These are phyloP conservation scores for Tetrax tetrax DNA, from an alignment of 2,113 vertebrate species.

Conservation along the genomic window DNA sequence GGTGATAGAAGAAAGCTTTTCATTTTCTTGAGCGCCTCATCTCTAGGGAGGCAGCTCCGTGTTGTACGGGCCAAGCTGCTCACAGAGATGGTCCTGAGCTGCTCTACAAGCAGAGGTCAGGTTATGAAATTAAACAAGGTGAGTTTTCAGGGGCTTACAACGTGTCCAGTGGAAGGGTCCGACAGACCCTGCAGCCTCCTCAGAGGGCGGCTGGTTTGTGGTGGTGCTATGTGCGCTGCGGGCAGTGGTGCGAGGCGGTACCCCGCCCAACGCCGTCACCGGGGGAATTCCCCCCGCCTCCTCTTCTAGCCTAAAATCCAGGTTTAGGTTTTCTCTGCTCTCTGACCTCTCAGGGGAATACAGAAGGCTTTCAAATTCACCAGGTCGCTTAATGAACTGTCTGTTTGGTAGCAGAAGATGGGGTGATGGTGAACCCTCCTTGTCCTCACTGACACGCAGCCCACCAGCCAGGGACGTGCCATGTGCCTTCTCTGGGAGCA, in stretches of 20 bases:
- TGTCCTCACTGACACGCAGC: too few species aligned
- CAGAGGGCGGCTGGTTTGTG: too few species aligned
- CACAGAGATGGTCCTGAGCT: neutral
- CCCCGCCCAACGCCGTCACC: too few species aligned
- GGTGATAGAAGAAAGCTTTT: neutral
- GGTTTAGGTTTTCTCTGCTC: neutral
- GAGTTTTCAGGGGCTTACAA: neutral
- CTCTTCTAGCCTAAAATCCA: neutral
- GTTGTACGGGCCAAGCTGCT: neutral
- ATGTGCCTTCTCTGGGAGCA: neutral
- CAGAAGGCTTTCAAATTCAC: neutral
- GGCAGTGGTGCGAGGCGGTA: too few species aligned
- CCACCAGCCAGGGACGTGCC: neutral
- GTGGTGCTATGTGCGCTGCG: too few species aligned
- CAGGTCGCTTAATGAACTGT: fast-evolving
- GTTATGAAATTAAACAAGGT: neutral
- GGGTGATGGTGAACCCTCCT: neutral
- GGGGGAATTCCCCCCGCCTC: neutral
- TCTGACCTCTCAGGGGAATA: neutral
- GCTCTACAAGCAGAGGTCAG: neutral
- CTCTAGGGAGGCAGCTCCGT: neutral
- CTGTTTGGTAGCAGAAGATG: neutral
- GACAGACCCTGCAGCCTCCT: neutral
- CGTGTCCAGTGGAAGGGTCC: fast-evolving
- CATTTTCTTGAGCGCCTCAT: neutral